Evolutionary conservation across 2,113 vertebrate species (phyloP), one percentile per base, ranked within the genome.

Genomic region (Dinomys branickii): DNA sequence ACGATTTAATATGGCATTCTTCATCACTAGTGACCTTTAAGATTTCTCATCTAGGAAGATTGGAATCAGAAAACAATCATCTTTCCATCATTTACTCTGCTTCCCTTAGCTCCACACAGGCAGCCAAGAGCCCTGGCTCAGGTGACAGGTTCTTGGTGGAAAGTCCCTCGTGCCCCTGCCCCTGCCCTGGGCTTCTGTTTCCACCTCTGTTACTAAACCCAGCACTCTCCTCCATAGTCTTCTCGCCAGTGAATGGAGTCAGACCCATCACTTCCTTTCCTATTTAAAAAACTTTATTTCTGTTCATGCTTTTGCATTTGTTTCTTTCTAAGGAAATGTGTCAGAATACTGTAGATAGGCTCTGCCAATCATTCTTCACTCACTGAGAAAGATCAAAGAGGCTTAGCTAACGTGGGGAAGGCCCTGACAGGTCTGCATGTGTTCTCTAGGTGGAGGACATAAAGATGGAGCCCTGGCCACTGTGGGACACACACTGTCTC

Each of bases 251-350:
- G 56, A 50, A 38, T 38, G 41, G 84, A 85, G 38, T 22, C 44
- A 85, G 7, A 67, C 41, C 59, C 13, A 38, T 84, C 63, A 65
- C 14, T 22, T 89, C 85, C 17, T 67, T 85, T 59, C 85, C 63
- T 69, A 13, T 75, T 75, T 94, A 35, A 94, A 91, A 87, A 88
- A 4, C 85, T 85, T 93, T 87, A 47, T 28, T 87, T 94, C 59
- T 58, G 50, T n/a, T 93, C 41, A 50, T 26, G 38, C 20, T 83
- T 88, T 26, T 84, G 24, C 7, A 81, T 90, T 71, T 93, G 47
- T 54, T 91, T 78, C 56, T 90, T 87, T 90, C 41, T 82, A 5
- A 63, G 47, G 28, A 95, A 96, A 81, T 87, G 52, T 87, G 95
- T 85, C 83, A 54, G 26, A 88, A 65, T 95, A 63, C 84, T 92